Evolutionary conservation across 2,113 vertebrate species (phyloP).

Genomic region (Nothobranchius furzeri): DNA sequence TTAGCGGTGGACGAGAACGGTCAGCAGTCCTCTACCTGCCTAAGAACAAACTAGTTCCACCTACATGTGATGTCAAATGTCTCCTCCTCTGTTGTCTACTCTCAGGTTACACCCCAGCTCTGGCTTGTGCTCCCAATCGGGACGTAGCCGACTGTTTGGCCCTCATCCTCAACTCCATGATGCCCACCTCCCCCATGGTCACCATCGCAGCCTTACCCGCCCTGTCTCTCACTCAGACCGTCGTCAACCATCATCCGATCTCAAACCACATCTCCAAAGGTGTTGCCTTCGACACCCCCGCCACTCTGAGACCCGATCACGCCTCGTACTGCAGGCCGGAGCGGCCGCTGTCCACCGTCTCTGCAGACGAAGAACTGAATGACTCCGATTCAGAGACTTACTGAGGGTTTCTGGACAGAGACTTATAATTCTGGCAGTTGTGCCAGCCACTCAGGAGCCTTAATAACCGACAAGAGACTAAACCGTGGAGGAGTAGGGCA

Average conservation of each 20-base stretch:
- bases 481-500: slow-evolving; percentile 17
- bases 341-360: slow-evolving; percentile 83
- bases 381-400: slow-evolving; percentile 99
- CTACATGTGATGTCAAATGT: neutral
- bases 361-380: slow-evolving; percentile 90
- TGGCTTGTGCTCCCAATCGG: slow-evolving; percentile 95
- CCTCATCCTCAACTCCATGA: slow-evolving; percentile 97
- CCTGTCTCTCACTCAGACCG: slow-evolving; percentile 81
- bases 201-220: slow-evolving; percentile 82
- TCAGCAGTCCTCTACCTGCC: slow-evolving; percentile 60
- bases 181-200: slow-evolving; percentile 90
- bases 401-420: slow-evolving; percentile 68
- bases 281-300: slow-evolving; percentile 88
- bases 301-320: slow-evolving; percentile 87
- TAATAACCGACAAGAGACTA: slow-evolving; percentile 39
- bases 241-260: slow-evolving; percentile 89
- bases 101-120: slow-evolving; percentile 93
- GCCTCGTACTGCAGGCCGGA: slow-evolving; percentile 88
- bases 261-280: slow-evolving; percentile 84
- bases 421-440: slow-evolving; percentile 30
- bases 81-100: neutral
- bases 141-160: slow-evolving; percentile 97
- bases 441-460: slow-evolving; percentile 69
- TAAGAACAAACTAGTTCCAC: neutral
- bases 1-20: slow-evolving; percentile 98